Conservation (phyloP, 1,140 invertebrate genomes). For the Plutomurus gul region DNA sequence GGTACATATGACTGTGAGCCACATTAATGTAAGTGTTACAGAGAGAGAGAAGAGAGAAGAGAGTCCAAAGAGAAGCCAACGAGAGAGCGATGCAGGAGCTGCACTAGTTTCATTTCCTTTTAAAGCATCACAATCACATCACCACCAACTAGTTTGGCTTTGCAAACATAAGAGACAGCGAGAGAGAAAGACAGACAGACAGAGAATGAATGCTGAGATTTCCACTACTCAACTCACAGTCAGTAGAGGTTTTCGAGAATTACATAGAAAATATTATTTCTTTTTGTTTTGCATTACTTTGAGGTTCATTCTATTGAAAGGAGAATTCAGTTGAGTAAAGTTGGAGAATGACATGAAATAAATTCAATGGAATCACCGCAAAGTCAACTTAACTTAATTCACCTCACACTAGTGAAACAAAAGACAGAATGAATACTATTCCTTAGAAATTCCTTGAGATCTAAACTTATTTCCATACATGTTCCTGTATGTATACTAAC, state of each 20-base stretch:
- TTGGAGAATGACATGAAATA: not conserved
- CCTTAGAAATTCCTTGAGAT: not conserved
- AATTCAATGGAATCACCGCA: not conserved
- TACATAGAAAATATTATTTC: not conserved
- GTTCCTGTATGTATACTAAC: too few relatives aligned
- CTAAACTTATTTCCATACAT: not conserved
- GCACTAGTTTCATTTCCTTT: slow-evolving; percentile 18
- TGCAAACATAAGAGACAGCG: not conserved
- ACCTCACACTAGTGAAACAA: slow-evolving; percentile 5
- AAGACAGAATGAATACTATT: not conserved
- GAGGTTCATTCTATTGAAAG: not conserved
- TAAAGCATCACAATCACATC: not conserved
- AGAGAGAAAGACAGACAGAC: not conserved
- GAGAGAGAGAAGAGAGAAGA: not conserved
- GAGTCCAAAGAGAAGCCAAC: not conserved
- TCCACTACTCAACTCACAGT: not conserved
- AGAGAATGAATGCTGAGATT: too few relatives aligned
- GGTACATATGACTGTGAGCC: not conserved
- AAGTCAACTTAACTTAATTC: not conserved
- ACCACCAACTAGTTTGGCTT: not conserved
- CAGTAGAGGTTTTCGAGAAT: not conserved
- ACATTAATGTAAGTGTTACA: not conserved
- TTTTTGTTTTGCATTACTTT: not conserved
- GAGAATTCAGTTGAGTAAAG: not conserved
- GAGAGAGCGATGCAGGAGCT: too few relatives aligned